Percentiles rank a stretch among this genome's conserved stretches.
Evolutionary conservation across 2,797 vertebrate genomes (phyloP).

Genomic region (Erpetoichthys calabaricus): DNA sequence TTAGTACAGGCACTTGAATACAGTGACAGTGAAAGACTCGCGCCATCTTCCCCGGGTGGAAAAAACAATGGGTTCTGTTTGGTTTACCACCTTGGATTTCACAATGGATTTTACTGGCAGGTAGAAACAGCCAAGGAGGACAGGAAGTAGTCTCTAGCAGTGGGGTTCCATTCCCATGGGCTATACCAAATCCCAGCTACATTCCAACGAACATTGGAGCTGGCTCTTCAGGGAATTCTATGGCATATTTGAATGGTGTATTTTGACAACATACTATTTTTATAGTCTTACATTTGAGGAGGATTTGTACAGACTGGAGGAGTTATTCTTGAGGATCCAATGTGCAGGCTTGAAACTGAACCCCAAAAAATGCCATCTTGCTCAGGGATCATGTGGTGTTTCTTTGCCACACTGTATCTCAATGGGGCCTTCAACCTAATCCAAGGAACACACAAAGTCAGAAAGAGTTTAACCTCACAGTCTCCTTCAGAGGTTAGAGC

Average conservation of each 20-base stretch:
- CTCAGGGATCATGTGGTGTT: not conserved
- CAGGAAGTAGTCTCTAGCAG: not conserved
- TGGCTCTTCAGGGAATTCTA: not conserved
- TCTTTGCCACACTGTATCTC: not conserved
- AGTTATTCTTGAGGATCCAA: not conserved
- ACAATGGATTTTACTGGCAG: not conserved
- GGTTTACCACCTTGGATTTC: not conserved
- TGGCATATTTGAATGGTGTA: not conserved
- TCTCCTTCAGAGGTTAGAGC: not conserved
- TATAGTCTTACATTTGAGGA: not conserved
- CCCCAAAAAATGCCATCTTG: not conserved
- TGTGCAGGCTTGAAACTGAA: not conserved
- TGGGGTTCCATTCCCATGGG: not conserved
- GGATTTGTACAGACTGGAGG: not conserved
- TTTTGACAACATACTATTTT: not conserved
- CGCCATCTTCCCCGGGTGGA: not conserved
- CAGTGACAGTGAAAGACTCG: too few species aligned
- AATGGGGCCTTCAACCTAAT: not conserved
- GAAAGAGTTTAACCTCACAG: not conserved
- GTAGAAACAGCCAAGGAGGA: not conserved
- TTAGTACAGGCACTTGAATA: too few species aligned
- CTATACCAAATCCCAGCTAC: not conserved
- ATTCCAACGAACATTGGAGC: not conserved
- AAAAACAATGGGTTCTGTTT: not conserved
- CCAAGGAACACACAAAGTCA: not conserved